Evolutionary conservation across 2,888 invertebrate species (phyloP), one percentile per base, ranked within the genome.

Genomic region (Epistrophe grossulariae): DNA sequence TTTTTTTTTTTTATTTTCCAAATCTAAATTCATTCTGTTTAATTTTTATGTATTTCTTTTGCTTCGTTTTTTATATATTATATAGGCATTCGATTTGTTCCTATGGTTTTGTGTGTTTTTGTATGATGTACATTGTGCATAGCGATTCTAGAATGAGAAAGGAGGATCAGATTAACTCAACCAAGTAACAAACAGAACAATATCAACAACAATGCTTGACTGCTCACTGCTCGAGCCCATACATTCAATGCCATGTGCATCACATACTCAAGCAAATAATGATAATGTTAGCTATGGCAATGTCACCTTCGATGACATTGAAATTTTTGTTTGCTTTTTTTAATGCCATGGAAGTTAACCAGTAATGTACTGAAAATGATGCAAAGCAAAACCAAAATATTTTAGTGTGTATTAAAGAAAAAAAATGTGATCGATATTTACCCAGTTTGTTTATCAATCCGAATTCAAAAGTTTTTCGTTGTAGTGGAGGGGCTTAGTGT

Each of bases 271-370:
- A 60, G 50, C 43, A 79, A 79, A 55, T 40, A 64, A 79, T 84
- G 73, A 84, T 84, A 84, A 84, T 84, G 35, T 84, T 17, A 55
- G 74, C 79, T 79, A 79, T 84, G 74, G 48, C 68, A 79, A 84
- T 83, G 79, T 84, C 79, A 79, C 83, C 83, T 83, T 68, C 38
- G 15, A 78, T 79, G 83, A 74, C 79, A 84, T 79, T 84, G 17
- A 84, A 79, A 64, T 82, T 71, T 38, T 11, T 50, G 71, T 82
- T 77, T 28, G 19, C 4, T 40, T 52, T 60, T 52, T 48, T 50
- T 13, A 1, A 45, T 62, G 13, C 13, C 50, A 17, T 55, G 24
- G 13, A 19, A 38, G 10, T 38, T 19, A n/a, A 13, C 50, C 48
- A 40, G 11, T 13, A 40, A 40, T 13, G 4, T 40, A 40, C 13